Evolutionary conservation across 37 sponge, comb jelly and placozoan species (phyloP), one percentile per base, ranked within the genome.

Genomic region (Halisarca cf. caerulea): DNA sequence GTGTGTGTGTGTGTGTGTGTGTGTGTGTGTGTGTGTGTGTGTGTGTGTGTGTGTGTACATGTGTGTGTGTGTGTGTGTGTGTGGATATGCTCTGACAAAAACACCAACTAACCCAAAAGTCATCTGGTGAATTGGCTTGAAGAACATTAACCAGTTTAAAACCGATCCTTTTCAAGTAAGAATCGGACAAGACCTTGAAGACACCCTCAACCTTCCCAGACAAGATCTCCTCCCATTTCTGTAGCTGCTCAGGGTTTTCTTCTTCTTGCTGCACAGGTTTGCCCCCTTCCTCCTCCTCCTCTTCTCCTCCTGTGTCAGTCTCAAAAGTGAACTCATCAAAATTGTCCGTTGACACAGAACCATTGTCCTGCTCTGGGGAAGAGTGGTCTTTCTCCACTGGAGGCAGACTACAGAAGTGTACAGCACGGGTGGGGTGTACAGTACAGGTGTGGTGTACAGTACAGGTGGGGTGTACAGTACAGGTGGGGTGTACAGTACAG

Each of bases 311-410:
- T 32, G 69, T 68, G 35, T 68, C 69, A 18, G 69, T 68, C 33
- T 68, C 69, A 68, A 68, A 68, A 1, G 69, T 68, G 4, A 68
- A 68, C 14, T 68, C 69, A 34, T 68, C 69, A 30, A 30, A 68
- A 30, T 28, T 27, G 69, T 68, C 69, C n/a, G 28, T 68, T 8
- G 64, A 62, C 6, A 6, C 64, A 62, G 30, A 28, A 1, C 32
- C 30, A 34, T 20, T 34, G 3, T 28, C 69, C 27, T 68, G 30
- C 6, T 23, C 34, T 18, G 32, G 35, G 17, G 69, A 68, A 3
- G 69, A 30, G 28, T 28, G 15, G 1, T 68, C 69, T 30, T 30
- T 28, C 4, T 8, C 34, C 1, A 68, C 34, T 17, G 69, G 69
- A n/a, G 69, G 69, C 34, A 68, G 33, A 34, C 69, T 68, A 27